Percentiles rank a stretch among this genome's conserved stretches.
Evolutionary conservation across 2,888 invertebrate species (phyloP).

Genomic region (Drosophila villosipedis): DNA sequence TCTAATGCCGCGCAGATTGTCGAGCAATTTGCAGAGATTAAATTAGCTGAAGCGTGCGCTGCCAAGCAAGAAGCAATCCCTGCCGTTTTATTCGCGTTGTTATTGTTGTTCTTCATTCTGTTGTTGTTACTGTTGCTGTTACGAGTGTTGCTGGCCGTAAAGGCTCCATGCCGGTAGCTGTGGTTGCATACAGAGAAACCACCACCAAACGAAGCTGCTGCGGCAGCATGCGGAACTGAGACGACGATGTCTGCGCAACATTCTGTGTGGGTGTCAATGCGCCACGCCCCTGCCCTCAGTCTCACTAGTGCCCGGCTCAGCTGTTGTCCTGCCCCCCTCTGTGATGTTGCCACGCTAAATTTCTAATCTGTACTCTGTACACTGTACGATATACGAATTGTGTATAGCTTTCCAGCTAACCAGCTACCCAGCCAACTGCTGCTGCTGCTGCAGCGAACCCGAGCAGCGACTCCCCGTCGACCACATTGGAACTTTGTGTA

Average conservation of each 20-base stretch:
- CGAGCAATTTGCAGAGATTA: slow-evolving; percentile 85
- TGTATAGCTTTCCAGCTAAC: slow-evolving; percentile 38
- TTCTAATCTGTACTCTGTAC: slow-evolving; percentile 71
- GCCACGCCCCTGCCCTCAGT: slow-evolving; percentile 68
- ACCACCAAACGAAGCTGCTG: slow-evolving; percentile 53
- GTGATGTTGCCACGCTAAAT: slow-evolving; percentile 65
- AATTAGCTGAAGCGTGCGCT: slow-evolving; percentile 83
- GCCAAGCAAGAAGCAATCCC: slow-evolving; percentile 52
- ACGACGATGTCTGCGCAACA: slow-evolving; percentile 56
- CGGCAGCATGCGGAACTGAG: slow-evolving; percentile 33
- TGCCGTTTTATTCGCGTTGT: slow-evolving; percentile 19
- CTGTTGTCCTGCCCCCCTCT: slow-evolving; percentile 30
- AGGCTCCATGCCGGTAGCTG: slow-evolving; percentile 57
- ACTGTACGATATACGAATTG: slow-evolving; percentile 52
- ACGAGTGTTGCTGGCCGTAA: slow-evolving; percentile 35
- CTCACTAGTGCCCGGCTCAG: slow-evolving; percentile 42
- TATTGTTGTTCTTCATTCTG: slow-evolving; percentile 12
- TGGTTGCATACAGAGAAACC: slow-evolving; percentile 69
- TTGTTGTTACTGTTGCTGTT: slow-evolving; percentile 23
- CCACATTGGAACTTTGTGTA: slow-evolving; percentile 74
- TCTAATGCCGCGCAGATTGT: slow-evolving; percentile 84
- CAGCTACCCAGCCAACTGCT: slow-evolving; percentile 7
- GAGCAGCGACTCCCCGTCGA: slow-evolving; percentile 31
- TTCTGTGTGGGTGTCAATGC: slow-evolving; percentile 61
- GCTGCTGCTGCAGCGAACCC: slow-evolving; percentile 3